Evolutionary conservation across 2,888 invertebrate species (phyloP), one percentile per base, ranked within the genome.

Genomic region (Thymelicus acteon): DNA sequence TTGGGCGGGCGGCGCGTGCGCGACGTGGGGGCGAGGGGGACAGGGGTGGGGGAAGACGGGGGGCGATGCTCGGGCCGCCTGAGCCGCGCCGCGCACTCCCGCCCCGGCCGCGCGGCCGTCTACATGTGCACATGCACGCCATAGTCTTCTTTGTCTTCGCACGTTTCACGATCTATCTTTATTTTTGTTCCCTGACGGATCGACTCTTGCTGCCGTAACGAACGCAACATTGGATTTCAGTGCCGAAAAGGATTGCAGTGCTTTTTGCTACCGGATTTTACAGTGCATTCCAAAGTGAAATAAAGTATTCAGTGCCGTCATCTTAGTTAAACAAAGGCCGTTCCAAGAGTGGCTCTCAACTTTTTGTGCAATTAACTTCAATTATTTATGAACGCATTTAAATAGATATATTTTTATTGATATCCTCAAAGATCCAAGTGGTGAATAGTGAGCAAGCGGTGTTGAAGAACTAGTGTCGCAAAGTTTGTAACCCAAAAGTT

Each of bases 191-290:
- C 72, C 75, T 76, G 78, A 80, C 78, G 74, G 75, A 82, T 78
- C 76, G 75, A 74, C 79, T 75, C 74, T 72, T 76, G 75, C 73
- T 76, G 73, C 75, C 77, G 73, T 75, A 77, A 80, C 81, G 81
- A 81, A 86, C 82, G 78, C 75, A 67, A 65, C 79, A 80, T 78
- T 90, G 93, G 93, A 93, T 93, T 93, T 81, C 93, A 93, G 93
- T 93, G 93, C 78, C 78, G 31, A 77, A 75, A 82, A 82, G 93
- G 93, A 93, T 92, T 93, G 92, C 93, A 93, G 93, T 93, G 93
- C 80, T 79, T 77, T 75, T 78, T 63, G 15, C 72, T 67, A 73
- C 78, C 79, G 88, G 88, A 89, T 87, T 85, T 78, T 79, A 64
- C 44, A 67, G 68, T 75, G 62, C 72, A 61, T 72, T 52, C 37